Conservation (phyloP, 1,140 invertebrate genomes). For the Arctopsyche grandis region DNA sequence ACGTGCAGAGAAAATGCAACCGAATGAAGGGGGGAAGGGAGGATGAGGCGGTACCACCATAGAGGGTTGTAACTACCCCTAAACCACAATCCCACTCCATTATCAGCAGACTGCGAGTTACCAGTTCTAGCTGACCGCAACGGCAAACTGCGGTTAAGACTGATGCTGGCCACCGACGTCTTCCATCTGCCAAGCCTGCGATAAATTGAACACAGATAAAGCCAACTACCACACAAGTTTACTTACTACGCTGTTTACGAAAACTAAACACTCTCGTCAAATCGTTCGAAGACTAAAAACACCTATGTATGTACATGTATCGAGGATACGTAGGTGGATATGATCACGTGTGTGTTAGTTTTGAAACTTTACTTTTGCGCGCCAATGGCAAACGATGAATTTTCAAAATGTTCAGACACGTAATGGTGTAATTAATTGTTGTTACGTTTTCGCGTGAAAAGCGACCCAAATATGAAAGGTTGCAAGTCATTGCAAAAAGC, state of each 20-base stretch:
- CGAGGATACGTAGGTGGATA: no score
- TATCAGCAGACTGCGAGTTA: conserved; percentile 41
- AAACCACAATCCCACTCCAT: conserved; percentile 45
- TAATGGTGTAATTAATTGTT: neutral
- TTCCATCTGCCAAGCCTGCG: conserved; percentile 9
- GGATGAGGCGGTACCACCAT: no score
- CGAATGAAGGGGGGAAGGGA: no score
- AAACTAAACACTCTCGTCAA: no score
- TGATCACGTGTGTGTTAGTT: no score
- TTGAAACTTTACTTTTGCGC: no score
- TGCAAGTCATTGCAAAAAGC: conserved; percentile 2
- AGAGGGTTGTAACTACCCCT: neutral
- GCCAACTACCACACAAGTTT: no score
- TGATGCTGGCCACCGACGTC: conserved; percentile 32
- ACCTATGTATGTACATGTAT: no score
- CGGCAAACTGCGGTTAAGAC: conserved; percentile 43
- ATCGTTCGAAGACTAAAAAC: no score
- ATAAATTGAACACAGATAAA: conserved; percentile 10
- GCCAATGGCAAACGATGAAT: no score
- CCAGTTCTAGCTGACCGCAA: conserved; percentile 46
- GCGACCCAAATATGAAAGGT: neutral
- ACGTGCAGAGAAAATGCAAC: no score
- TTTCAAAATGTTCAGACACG: neutral
- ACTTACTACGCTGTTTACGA: no score
- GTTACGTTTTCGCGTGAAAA: neutral